phyloP scores from a whole-genome alignment of 2,888 invertebrate genomes.

The Syrista parreyssii region DNA sequence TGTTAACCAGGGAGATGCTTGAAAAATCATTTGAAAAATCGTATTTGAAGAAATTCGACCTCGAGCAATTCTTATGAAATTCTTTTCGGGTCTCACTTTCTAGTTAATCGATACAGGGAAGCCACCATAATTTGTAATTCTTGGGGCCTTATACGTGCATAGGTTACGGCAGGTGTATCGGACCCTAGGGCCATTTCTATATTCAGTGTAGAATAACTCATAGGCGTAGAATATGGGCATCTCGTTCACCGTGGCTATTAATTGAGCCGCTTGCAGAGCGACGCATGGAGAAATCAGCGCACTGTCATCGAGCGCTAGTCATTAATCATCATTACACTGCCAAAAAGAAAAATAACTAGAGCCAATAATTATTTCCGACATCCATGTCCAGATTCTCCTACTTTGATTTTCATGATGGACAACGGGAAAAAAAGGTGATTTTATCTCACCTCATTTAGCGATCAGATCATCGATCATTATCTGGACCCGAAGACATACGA shows the following conservation, averaged over 20 bases:
- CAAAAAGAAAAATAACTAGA: neutral
- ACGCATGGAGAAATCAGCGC: neutral
- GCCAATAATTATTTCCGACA: neutral
- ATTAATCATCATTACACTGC: neutral
- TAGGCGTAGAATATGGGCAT: neutral
- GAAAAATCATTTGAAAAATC: neutral
- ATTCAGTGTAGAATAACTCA: neutral
- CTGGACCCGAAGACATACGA: too few species aligned
- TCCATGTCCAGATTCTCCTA: neutral
- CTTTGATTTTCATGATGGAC: neutral
- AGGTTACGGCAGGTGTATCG: slow-evolving; percentile 14
- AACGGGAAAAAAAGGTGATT: neutral
- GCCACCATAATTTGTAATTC: neutral
- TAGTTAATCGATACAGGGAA: neutral
- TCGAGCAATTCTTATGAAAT: neutral
- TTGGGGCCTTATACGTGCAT: neutral
- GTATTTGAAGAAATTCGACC: neutral
- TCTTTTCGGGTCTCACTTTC: neutral
- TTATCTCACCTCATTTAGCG: neutral
- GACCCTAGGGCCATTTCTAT: slow-evolving; percentile 12
- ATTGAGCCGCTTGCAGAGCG: neutral
- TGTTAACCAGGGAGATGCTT: too few species aligned
- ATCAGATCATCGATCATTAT: neutral
- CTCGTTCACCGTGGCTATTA: neutral
- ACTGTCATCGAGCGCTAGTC: neutral